These are phyloP conservation scores for Phrynocephalus versicolor DNA, from an alignment of 2,113 vertebrate species.

Conservation along the genomic window DNA sequence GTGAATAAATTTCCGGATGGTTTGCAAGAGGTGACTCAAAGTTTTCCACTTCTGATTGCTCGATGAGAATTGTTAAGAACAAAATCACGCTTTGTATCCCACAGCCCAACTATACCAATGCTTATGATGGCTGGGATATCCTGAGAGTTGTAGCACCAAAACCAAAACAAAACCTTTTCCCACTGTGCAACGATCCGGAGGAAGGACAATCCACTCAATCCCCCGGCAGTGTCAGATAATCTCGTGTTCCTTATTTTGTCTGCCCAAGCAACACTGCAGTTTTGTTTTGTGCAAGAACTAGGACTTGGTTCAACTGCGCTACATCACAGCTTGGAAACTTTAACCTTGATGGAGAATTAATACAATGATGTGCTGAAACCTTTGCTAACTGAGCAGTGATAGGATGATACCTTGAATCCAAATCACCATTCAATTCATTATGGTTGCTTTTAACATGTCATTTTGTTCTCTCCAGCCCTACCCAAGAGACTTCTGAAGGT, in stretches of 20 bases:
- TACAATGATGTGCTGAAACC: background rate
- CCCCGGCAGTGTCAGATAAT: too few relatives aligned
- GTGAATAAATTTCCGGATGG: background rate
- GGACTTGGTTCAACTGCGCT: background rate
- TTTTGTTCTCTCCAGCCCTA: background rate
- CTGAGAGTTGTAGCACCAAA: too few relatives aligned
- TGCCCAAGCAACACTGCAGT: too few relatives aligned
- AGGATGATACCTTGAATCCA: background rate
- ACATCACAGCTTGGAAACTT: background rate
- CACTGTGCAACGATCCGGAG: too few relatives aligned
- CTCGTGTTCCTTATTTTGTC: too few relatives aligned
- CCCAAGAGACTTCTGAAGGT: background rate
- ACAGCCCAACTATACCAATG: background rate
- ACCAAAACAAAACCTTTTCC: too few relatives aligned
- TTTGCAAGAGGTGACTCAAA: background rate
- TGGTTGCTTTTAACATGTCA: background rate
- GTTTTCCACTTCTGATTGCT: background rate
- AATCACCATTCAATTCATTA: background rate
- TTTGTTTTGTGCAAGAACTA: background rate
- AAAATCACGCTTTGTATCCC: background rate
- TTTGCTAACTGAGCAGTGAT: background rate
- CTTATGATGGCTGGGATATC: background rate
- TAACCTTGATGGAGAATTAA: background rate
- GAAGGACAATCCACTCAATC: too few relatives aligned
- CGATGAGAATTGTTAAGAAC: background rate